Evolutionary conservation across 2,113 vertebrate species (phyloP).

Genomic region (Agelaius phoeniceus): DNA sequence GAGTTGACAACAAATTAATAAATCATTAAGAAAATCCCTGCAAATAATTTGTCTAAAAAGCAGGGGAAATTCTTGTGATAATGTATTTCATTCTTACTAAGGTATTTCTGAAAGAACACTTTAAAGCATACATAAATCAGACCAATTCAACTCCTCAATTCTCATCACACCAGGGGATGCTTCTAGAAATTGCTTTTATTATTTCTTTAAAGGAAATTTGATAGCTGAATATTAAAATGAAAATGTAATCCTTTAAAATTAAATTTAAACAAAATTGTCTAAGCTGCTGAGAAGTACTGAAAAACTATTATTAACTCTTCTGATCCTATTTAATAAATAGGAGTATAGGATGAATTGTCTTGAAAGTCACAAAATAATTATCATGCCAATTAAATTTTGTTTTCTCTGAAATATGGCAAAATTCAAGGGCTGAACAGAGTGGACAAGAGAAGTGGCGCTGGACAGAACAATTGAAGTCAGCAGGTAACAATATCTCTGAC

Average conservation of each 20-base stretch:
- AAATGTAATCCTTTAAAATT: neutral
- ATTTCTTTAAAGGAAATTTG: neutral
- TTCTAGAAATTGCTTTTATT: neutral
- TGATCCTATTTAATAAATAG: neutral
- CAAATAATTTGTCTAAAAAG: neutral
- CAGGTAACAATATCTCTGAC: neutral
- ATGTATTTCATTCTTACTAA: neutral
- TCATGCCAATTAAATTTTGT: neutral
- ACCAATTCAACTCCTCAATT: neutral
- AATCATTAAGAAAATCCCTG: neutral
- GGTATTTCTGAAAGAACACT: neutral
- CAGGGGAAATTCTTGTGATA: neutral
- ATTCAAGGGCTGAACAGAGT: neutral
- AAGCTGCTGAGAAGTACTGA: neutral
- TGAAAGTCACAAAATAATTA: neutral
- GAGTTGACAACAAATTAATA: neutral
- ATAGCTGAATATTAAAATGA: neutral
- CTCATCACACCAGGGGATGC: neutral
- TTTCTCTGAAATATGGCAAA: neutral
- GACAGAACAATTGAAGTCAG: neutral
- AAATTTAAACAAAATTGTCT: neutral
- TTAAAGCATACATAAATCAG: neutral
- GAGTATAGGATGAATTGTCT: neutral
- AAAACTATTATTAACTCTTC: neutral
- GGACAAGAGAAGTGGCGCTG: neutral